Evolutionary conservation across 2,888 invertebrate genomes (phyloP), one percentile per base, ranked within the genome.

Genomic region (Caenorhabditis auriculariae): DNA sequence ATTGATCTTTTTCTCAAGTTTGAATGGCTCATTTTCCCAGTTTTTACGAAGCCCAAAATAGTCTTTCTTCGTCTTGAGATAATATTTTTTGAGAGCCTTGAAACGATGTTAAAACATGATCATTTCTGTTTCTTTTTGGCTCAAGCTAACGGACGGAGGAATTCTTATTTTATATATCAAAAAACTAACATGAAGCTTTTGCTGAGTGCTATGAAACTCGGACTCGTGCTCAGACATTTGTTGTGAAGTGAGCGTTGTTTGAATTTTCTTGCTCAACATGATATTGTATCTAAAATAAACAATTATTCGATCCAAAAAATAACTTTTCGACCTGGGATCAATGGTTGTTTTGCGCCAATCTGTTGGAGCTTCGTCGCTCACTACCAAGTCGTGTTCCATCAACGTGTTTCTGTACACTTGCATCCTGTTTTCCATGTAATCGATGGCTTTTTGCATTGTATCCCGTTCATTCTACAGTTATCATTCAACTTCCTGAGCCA

Each of bases 281-380:
- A 75, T 66, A 39, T 48, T 55, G 50, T 71, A 73, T 21, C 73
- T 70, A 17, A 29, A 54, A 48, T n/a, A n/a, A n/a, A 21, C 6
- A 27, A 19, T 15, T 21, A 6, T 23, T 19, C 17, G 7, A 19
- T 5, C 17, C 29, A 43, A n/a, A n/a, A n/a, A n/a, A n/a, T n/a
- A n/a, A n/a, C n/a, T n/a, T n/a, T n/a, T n/a, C n/a, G n/a, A 77
- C 66, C 71, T 61, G 4, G 78, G 78, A 58, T 78, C 75, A 6
- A 53, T 50, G 46, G 72, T 71, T 1, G 76, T 78, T 29, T 61
- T 74, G 43, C 70, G 64, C 78, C 78, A 78, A 29, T 75, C 68
- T 27, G 53, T 54, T 19, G 54, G 50, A 17, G 52, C 61, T 45
- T 78, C 78, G 54, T 73, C 76, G 23, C 60, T 58, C 12, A 78